Evolutionary conservation across 1,140 invertebrate genomes (phyloP), one percentile per base, ranked within the genome.

Genomic region (Drosophila hydei): DNA sequence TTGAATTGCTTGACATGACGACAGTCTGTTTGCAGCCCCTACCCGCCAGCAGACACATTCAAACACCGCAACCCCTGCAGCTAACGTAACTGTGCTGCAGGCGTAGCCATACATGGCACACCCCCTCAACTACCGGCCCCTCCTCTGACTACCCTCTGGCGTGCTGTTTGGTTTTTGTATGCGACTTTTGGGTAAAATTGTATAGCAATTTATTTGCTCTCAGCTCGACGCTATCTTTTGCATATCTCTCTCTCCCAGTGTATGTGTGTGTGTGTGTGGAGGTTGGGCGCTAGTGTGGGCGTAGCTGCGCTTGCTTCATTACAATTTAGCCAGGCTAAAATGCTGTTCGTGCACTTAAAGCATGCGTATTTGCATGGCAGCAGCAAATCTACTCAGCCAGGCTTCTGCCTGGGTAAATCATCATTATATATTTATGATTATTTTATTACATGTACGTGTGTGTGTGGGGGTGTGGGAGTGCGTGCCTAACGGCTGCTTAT

Each of bases 401-500:
- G n/a, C 27, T 68, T 11, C 9, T 52, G 59, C 36, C 68, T 74
- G 58, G 43, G 54, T 68, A 75, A 72, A 85, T 65, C 81, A 70
- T 88, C 84, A 88, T 88, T 83, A 88, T 75, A 83, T 88, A 88
- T 88, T 88, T 88, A 88, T 89, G 83, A 88, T 89, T 88, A 89
- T 88, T 88, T 88, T 87, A 88, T 88, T 88, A 87, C 78, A 71
- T 77, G 59, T 23, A 25, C 40, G 47, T 55, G 54, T n/a, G 63
- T 40, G 52, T 45, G 43, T 62, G 42, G 25, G 61, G 19, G 63
- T 14, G 64, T 48, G 52, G 12, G 56, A 48, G 54, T 59, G 70
- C 61, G 69, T 67, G 58, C 70, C 61, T 72, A 47, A 48, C 69
- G 30, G 9, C 33, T 51, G 58, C 48, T 62, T 54, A 62, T 52